A percentile compares a stretch with the other conserved stretches of the same genome.
Evolutionary conservation across 1,140 invertebrate genomes (phyloP).

Genomic region (Hermatobates lingyangjiaoensis): DNA sequence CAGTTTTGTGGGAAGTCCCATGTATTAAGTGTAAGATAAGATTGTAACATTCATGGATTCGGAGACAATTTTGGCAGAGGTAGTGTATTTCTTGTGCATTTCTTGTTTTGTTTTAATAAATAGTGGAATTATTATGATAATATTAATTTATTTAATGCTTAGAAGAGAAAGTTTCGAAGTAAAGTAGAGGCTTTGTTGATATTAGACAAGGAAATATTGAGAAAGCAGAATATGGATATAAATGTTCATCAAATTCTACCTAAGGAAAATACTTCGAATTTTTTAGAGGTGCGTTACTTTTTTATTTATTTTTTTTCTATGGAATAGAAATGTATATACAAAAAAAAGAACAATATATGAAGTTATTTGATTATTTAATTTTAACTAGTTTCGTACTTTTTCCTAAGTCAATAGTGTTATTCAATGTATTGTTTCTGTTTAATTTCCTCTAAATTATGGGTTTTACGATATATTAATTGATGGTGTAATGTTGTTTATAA

Average conservation of each 20-base stretch:
- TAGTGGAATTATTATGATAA: neutral
- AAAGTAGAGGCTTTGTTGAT: conserved; percentile 61
- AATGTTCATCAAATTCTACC: neutral
- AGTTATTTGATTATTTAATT: neutral
- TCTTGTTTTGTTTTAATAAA: neutral
- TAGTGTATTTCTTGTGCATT: neutral
- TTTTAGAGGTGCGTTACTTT: neutral
- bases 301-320: neutral
- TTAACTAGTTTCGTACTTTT: neutral
- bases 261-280: neutral
- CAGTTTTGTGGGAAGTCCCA: neutral
- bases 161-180: conserved; percentile 52
- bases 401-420: too few species aligned
- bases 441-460: too few species aligned
- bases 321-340: neutral
- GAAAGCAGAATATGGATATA: neutral
- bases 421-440: too few species aligned
- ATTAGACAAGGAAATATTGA: conserved; percentile 39
- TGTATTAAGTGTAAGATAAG: neutral
- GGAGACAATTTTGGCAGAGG: neutral
- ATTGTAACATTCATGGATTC: neutral
- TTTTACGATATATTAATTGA: neutral
- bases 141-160: conserved; percentile 30
- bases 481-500: neutral
- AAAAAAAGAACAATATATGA: neutral